Percentiles rank a stretch among this genome's conserved stretches.
Evolutionary conservation across 2,113 vertebrate species (phyloP).

Genomic region (Brienomyrus brachyistius): DNA sequence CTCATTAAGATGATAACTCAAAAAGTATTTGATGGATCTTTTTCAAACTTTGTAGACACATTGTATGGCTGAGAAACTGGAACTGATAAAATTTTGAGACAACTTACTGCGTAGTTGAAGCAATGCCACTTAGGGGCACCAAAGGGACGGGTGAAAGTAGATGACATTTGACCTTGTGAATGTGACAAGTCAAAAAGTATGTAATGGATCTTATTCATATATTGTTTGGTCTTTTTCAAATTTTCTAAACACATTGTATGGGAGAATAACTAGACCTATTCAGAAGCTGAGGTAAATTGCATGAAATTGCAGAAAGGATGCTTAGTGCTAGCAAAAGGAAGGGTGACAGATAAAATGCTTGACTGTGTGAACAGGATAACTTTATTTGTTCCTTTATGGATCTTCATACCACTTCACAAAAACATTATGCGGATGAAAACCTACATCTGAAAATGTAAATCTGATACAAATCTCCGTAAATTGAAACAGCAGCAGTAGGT

Average conservation of each 20-base stretch:
- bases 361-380: neutral
- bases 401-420: neutral
- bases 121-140: too few relatives aligned
- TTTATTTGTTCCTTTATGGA: neutral
- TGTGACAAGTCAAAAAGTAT: too few relatives aligned
- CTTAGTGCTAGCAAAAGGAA: neutral
- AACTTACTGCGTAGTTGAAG: neutral
- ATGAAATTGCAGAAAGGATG: neutral
- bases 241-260: neutral
- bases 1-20: neutral
- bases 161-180: too few relatives aligned
- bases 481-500: neutral
- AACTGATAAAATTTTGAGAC: neutral
- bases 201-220: too few relatives aligned
- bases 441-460: neutral
- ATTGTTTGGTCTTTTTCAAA: neutral
- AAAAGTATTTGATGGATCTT: neutral
- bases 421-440: neutral
- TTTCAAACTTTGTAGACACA: neutral
- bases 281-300: neutral
- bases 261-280: neutral
- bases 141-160: too few relatives aligned
- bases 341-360: neutral
- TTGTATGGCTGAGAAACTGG: neutral
- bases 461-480: neutral